Conservation (phyloP, 2,113 vertebrate genomes). For the Python bivittatus region DNA sequence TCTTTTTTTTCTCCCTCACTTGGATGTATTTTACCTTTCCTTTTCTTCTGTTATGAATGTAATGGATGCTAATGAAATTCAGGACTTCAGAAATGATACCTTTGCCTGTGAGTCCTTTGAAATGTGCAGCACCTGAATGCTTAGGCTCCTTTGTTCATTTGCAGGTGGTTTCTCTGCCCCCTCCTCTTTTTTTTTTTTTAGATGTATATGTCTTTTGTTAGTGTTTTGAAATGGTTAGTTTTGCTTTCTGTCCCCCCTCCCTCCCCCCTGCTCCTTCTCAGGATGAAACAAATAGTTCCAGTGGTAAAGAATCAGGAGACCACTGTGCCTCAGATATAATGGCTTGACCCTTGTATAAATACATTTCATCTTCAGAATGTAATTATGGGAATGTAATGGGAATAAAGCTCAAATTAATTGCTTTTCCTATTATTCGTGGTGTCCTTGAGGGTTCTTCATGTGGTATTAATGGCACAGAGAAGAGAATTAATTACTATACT, state of each 20-base stretch:
- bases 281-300: constrained; percentile 41
- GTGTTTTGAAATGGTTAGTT: constrained; percentile 12
- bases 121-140: background rate
- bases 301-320: constrained; percentile 37
- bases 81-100: background rate
- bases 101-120: constrained; percentile 27
- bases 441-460: constrained; percentile 50
- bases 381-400: constrained; percentile 64
- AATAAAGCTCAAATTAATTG: constrained; percentile 64
- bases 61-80: constrained; percentile 33
- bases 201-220: constrained; percentile 34
- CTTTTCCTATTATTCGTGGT: constrained; percentile 40
- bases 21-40: background rate
- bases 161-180: background rate
- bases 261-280: background rate
- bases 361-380: constrained; percentile 54
- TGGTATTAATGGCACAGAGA: constrained; percentile 51
- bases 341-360: constrained; percentile 36
- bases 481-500: constrained; percentile 27
- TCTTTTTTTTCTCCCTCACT: background rate
- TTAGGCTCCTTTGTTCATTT: constrained; percentile 27
- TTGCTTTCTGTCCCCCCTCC: background rate
- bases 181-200: background rate
- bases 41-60: constrained; percentile 20
- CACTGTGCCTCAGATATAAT: constrained; percentile 51